phyloP scores from a whole-genome alignment of 2,797 vertebrate species.

The Chloroceryle amazona region DNA sequence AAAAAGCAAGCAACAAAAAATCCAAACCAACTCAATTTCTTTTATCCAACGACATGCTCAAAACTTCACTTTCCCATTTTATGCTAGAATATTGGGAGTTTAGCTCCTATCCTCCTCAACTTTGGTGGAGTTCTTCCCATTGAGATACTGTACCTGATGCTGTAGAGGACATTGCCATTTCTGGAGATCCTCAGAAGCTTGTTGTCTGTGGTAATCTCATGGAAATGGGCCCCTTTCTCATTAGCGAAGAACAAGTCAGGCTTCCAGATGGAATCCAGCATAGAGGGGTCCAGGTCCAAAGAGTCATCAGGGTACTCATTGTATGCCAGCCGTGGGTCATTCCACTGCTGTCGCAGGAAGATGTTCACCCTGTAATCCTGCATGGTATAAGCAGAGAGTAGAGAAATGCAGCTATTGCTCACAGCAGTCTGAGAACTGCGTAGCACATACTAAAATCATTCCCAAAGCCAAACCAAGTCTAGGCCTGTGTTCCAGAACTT shows the following conservation, averaged over 20 bases:
- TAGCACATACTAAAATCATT: neutral
- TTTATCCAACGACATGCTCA: neutral
- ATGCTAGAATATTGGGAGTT: neutral
- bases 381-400: neutral
- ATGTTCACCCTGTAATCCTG: slow-evolving; percentile 98
- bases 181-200: slow-evolving; percentile 96
- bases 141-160: slow-evolving; percentile 88
- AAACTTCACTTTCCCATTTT: neutral
- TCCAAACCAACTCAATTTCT: neutral
- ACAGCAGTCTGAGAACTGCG: neutral
- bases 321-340: slow-evolving; percentile 95
- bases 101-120: neutral
- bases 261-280: slow-evolving; percentile 99
- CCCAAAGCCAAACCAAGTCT: neutral
- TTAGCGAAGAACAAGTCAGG: slow-evolving; percentile 99
- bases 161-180: slow-evolving; percentile 97
- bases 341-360: slow-evolving; percentile 97
- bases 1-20: too few relatives aligned
- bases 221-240: slow-evolving; percentile 98
- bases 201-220: slow-evolving; percentile 98
- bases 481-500: neutral
- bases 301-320: slow-evolving; percentile 96
- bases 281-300: slow-evolving; percentile 96
- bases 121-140: neutral
- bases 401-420: neutral